phyloP scores from a whole-genome alignment of 2,113 vertebrate species.

The Blennius ocellaris region DNA sequence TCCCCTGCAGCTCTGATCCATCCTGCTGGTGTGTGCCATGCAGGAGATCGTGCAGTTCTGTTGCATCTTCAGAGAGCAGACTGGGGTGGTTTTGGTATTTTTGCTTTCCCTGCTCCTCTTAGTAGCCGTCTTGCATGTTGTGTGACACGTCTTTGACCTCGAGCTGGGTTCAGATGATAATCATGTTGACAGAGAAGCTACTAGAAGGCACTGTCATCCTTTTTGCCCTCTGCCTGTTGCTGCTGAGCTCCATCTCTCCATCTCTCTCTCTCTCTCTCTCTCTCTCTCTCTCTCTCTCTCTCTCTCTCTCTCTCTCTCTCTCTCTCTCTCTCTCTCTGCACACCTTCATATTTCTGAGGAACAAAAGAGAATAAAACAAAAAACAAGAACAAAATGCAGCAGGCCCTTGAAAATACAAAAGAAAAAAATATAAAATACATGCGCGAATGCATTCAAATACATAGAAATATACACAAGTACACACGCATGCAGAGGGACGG shows the following conservation, averaged over 20 bases:
- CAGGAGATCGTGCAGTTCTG: conserved; percentile 36
- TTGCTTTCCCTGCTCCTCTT: conserved; percentile 19
- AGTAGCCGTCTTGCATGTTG: conserved; percentile 50
- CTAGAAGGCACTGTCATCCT: conserved; percentile 67
- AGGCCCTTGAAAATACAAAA: conserved; percentile 23
- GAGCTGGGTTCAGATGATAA: conserved; percentile 55
- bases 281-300: conserved; percentile 30
- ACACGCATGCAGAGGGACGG: conserved; percentile 38
- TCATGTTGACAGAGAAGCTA: conserved; percentile 70
- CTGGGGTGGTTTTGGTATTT: too few relatives aligned
- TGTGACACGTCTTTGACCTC: conserved; percentile 60
- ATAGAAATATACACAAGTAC: conserved; percentile 15
- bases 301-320: conserved; percentile 26
- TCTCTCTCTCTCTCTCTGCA: conserved; percentile 39
- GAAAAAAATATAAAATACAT: conserved; percentile 13
- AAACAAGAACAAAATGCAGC: not conserved
- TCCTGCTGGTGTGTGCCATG: conserved; percentile 15
- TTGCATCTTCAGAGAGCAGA: conserved; percentile 20
- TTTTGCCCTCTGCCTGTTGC: conserved; percentile 74
- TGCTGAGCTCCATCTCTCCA: conserved; percentile 50
- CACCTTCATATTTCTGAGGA: conserved; percentile 47
- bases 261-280: conserved; percentile 26
- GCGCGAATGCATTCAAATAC: conserved; percentile 15
- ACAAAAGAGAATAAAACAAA: not conserved
- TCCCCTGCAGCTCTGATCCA: conserved; percentile 28